A percentile compares a stretch with the other conserved stretches of the same genome.
Evolutionary conservation across 2,888 invertebrate genomes (phyloP).

Genomic region (Homarus gammarus): DNA sequence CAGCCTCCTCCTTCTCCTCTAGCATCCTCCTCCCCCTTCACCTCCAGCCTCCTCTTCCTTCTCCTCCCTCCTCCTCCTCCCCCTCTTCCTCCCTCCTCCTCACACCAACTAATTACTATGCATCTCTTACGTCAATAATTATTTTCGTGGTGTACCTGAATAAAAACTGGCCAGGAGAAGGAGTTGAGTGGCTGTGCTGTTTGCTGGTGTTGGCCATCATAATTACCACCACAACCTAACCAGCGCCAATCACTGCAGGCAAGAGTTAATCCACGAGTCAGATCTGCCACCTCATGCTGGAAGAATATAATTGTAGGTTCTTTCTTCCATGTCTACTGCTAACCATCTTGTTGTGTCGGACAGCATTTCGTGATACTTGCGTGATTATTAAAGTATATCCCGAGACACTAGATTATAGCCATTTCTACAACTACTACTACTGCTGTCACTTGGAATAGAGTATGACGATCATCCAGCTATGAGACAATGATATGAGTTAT

Average conservation of each 20-base stretch:
- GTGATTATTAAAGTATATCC: too few species aligned
- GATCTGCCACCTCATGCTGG: conserved; percentile 22
- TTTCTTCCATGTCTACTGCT: too few species aligned
- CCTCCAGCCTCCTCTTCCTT: neutral
- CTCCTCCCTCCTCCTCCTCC: neutral
- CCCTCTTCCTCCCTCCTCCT: neutral
- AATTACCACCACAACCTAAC: neutral
- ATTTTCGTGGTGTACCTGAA: neutral
- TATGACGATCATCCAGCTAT: too few species aligned
- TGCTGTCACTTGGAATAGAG: too few species aligned
- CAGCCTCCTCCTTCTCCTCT: too few species aligned
- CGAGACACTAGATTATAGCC: too few species aligned
- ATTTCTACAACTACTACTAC: too few species aligned
- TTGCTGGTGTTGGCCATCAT: neutral
- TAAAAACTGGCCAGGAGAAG: neutral
- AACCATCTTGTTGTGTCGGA: too few species aligned
- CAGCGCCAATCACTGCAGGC: neutral
- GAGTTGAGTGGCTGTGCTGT: neutral
- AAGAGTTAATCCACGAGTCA: neutral
- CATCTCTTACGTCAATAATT: neutral
- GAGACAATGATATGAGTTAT: too few species aligned
- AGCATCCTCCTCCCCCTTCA: neutral
- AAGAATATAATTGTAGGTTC: too few species aligned
- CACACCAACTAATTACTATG: neutral
- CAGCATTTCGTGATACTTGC: too few species aligned